Conservation (phyloP, 2,888 invertebrate genomes). For the Rhagonycha lutea region DNA sequence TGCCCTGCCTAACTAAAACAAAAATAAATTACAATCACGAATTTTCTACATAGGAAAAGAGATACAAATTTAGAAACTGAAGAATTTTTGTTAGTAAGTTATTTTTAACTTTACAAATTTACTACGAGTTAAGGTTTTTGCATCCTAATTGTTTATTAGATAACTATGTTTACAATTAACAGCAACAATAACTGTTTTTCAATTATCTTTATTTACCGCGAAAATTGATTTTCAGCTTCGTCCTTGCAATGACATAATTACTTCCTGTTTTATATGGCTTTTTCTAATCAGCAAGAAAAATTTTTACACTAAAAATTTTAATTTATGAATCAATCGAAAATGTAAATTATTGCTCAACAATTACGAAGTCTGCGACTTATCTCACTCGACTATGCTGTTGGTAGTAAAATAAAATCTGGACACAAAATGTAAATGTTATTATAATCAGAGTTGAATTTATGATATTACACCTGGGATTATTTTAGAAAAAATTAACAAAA, state of each 20-base stretch:
- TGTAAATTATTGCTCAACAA: no score
- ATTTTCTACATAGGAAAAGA: slow-evolving; percentile 9
- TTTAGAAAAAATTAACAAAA: not conserved
- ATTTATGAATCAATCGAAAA: not conserved
- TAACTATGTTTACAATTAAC: not conserved
- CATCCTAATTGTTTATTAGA: not conserved
- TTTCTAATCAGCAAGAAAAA: not conserved
- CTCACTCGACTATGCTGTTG: not conserved
- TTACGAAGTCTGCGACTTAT: not conserved
- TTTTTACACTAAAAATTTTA: not conserved
- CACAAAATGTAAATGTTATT: no score
- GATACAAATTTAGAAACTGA: not conserved
- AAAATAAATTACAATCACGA: slow-evolving; percentile 34
- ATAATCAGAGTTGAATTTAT: no score
- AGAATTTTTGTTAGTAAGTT: not conserved
- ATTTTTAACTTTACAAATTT: not conserved
- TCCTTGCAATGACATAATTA: not conserved
- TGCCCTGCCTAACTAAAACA: slow-evolving; percentile 65
- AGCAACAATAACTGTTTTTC: not conserved
- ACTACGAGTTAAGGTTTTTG: not conserved
- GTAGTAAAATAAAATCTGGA: no score
- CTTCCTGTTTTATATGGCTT: not conserved
- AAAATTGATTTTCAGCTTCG: not conserved
- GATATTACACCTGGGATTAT: no score
- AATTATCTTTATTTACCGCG: not conserved